phyloP scores from a whole-genome alignment of 2,888 invertebrate genomes.

The Pachliopta kotzebuea region DNA sequence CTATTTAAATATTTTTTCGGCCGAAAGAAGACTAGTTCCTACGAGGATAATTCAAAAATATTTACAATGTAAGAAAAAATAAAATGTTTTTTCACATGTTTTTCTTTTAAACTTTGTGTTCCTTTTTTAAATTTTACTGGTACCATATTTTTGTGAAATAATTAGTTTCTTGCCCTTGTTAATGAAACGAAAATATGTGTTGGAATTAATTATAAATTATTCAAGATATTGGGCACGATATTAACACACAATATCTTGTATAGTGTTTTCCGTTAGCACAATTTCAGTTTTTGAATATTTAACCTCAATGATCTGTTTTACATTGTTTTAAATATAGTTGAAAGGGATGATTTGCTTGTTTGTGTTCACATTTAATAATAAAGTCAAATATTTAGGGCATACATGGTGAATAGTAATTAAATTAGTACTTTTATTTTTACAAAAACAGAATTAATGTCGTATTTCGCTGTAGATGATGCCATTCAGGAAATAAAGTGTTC shows the following conservation, averaged over 20 bases:
- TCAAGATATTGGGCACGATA: neutral
- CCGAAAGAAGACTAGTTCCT: too few relatives aligned
- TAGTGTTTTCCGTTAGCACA: neutral
- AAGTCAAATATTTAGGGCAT: neutral
- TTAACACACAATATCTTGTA: neutral
- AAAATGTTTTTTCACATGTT: too few relatives aligned
- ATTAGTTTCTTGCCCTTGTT: neutral
- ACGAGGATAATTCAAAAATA: too few relatives aligned
- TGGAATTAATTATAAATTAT: neutral
- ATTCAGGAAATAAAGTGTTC: neutral
- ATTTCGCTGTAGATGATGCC: neutral
- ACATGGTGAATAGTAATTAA: too few relatives aligned
- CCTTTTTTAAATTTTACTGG: too few relatives aligned
- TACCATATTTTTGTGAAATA: neutral
- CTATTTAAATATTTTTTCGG: too few relatives aligned
- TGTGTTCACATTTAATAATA: neutral
- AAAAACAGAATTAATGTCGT: neutral
- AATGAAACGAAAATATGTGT: neutral
- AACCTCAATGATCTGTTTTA: constrained; percentile 15
- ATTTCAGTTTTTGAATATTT: constrained; percentile 12
- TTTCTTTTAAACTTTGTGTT: too few relatives aligned
- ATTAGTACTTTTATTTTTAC: neutral
- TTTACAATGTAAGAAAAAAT: too few relatives aligned
- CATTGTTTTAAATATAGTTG: constrained; percentile 10
- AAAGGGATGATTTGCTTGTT: neutral